These are phyloP conservation scores for Enteromius argenteus DNA, from an alignment of 2,797 vertebrate genomes.

Conservation along the genomic window DNA sequence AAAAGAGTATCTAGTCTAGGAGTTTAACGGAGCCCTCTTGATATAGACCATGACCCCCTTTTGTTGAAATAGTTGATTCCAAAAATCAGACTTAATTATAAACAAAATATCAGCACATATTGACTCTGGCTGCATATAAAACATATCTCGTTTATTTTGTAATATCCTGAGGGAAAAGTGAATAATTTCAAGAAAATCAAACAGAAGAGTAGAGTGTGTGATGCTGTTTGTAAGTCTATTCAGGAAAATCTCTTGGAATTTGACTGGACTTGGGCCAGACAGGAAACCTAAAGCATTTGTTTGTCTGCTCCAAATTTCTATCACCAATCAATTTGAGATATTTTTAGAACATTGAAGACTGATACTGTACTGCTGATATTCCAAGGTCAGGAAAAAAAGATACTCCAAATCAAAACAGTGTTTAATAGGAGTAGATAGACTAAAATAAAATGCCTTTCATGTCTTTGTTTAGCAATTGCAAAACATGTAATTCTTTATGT, in stretches of 20 bases:
- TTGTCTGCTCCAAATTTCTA: constrained; percentile 50
- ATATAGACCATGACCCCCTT: not conserved
- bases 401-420: not conserved
- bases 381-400: not conserved
- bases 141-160: not conserved
- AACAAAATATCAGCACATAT: not conserved
- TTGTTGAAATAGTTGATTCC: not conserved
- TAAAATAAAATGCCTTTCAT: not conserved
- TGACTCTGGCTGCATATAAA: not conserved
- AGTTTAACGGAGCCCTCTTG: not conserved
- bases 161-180: not conserved
- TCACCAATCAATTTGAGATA: constrained; percentile 34
- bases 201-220: not conserved
- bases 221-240: constrained; percentile 15
- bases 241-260: not conserved
- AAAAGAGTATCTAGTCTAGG: not conserved
- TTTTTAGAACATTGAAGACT: constrained; percentile 34
- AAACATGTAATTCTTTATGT: constrained; percentile 8
- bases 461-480: not conserved
- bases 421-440: not conserved
- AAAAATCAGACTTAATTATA: not conserved
- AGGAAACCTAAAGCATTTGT: constrained; percentile 55
- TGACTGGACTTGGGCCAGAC: constrained; percentile 48
- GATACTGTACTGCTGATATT: not conserved
- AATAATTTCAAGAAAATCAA: not conserved